Evolutionary conservation across 1,140 invertebrate species (phyloP), one percentile per base, ranked within the genome.

Genomic region (Bombyx mandarina): DNA sequence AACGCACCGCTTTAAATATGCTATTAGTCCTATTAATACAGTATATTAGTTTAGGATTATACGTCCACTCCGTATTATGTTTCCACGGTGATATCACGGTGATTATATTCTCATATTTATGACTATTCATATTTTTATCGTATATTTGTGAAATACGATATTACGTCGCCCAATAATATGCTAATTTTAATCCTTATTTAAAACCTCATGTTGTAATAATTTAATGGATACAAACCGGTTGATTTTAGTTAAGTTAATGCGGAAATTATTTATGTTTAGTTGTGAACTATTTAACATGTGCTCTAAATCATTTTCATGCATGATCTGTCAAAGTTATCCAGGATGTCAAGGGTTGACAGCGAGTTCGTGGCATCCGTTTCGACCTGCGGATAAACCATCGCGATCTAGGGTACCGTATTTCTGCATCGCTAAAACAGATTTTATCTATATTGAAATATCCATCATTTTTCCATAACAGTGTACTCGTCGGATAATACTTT

Each of bases 321-420:
- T 76, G 72, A 84, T 83, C 74, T 64, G 75, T 79, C 73, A 79
- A 83, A 83, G 61, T 81, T 79, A 83, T 79, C 77, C 75, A 58
- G 61, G 56, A 77, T 73, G 79, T 84, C 83, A 84, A 76, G 76
- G 75, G 76, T 79, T 86, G 80, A 86, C 79, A 74, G 66, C 65
- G 26, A 73, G 83, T 71, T 71, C 75, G 75, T 74, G 75, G 67
- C 77, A 75, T 77, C 73, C 71, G 69, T 61, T 71, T 52, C 67
- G 76, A 77, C 70, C 75, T 73, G 58, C 55, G 69, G 65, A 73
- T 73, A 63, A 77, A 69, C 67, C 75, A 76, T 78, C 71, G 63
- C 58, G 61, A 58, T 61, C 57, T 52, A 52, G 56, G 44, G 9
- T 57, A 35, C 26, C 26, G 58, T 22, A 0, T 12, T 8, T 6